These are phyloP conservation scores for Pemphredon lugubris DNA, from an alignment of 2,888 invertebrate genomes.

Conservation along the genomic window DNA sequence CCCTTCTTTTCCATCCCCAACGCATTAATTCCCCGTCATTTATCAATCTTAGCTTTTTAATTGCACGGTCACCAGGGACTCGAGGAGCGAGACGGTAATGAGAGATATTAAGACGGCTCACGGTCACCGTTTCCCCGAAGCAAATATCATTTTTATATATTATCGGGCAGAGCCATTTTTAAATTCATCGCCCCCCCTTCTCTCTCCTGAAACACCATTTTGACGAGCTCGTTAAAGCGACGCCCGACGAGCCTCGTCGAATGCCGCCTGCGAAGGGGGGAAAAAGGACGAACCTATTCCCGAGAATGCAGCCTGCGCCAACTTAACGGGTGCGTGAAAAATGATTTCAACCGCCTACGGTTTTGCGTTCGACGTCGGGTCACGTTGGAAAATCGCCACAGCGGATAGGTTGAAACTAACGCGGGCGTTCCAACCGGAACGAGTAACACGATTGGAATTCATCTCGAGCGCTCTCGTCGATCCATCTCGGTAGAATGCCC, in stretches of 20 bases:
- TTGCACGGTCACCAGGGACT: conserved; percentile 74
- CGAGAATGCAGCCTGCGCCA: too few relatives aligned
- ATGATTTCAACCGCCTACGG: too few relatives aligned
- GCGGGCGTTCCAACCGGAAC: not conserved
- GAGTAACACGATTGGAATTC: conserved; percentile 48
- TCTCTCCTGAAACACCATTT: not conserved
- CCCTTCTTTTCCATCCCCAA: conserved; percentile 53
- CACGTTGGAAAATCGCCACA: too few relatives aligned
- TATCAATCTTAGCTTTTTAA: conserved; percentile 80
- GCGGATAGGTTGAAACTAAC: not conserved
- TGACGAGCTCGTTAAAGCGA: not conserved
- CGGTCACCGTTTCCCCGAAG: conserved; percentile 66
- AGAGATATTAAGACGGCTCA: conserved; percentile 76
- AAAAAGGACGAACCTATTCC: too few relatives aligned
- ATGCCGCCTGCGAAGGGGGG: too few relatives aligned
- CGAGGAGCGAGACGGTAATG: conserved; percentile 70
- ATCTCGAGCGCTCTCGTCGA: conserved; percentile 39
- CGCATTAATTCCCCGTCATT: conserved; percentile 79
- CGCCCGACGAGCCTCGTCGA: not conserved
- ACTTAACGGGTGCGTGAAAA: too few relatives aligned
- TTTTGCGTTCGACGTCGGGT: too few relatives aligned
- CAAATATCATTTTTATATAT: conserved; percentile 69
- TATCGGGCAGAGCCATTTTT: conserved; percentile 31
- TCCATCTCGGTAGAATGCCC: conserved; percentile 53
- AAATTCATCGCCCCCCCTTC: too few relatives aligned